Percentiles rank a stretch among this genome's conserved stretches.
Conservation (phyloP, 2,113 vertebrate species). For the Phyllostomus discolor region DNA sequence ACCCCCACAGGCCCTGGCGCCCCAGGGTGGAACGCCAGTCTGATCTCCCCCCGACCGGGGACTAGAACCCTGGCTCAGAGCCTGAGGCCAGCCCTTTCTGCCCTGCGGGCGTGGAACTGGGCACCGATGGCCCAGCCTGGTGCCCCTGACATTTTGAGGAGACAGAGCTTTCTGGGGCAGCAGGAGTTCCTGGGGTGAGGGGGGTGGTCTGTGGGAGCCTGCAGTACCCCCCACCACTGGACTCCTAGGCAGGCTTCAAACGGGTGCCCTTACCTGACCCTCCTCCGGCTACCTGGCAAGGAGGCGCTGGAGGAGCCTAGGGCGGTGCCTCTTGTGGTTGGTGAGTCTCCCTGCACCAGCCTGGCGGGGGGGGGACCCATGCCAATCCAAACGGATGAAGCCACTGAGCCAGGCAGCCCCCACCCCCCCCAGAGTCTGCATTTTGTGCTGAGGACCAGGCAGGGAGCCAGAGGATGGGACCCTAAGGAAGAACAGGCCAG, state of each 20-base stretch:
- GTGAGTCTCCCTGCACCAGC: neutral
- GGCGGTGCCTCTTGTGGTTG: neutral
- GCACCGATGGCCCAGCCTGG: neutral
- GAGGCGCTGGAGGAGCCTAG: neutral
- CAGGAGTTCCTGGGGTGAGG: neutral
- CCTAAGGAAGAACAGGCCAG: neutral
- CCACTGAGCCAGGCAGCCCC: neutral
- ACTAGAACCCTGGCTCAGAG: neutral
- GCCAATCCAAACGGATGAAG: constrained; percentile 42
- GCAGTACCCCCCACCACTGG: neutral
- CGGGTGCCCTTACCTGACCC: neutral
- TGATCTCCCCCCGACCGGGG: neutral
- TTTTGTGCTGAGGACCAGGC: neutral
- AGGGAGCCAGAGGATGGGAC: neutral
- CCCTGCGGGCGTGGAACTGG: neutral
- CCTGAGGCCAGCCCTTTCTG: neutral
- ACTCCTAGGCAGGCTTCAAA: neutral
- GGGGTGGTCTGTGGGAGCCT: neutral
- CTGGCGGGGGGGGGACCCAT: neutral
- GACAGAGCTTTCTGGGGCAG: neutral
- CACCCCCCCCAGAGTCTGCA: neutral
- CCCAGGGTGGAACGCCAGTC: neutral
- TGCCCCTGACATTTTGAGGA: neutral
- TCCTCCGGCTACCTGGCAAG: neutral
- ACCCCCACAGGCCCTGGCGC: neutral